Conservation (phyloP, 2,888 invertebrate genomes). For the Melanargia galathea region DNA sequence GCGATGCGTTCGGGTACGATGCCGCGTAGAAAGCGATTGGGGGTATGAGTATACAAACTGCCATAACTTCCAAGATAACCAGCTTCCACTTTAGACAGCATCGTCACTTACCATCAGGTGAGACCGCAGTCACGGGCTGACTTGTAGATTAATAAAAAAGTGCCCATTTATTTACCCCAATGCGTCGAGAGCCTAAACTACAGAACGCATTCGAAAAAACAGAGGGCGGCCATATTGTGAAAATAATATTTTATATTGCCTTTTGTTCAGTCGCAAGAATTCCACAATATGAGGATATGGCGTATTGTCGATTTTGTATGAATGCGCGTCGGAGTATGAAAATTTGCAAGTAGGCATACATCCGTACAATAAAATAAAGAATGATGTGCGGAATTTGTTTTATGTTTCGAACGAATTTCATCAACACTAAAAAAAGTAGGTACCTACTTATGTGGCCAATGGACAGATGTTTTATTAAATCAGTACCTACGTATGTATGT, state of each 20-base stretch:
- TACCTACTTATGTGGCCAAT: no score
- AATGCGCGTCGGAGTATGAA: not conserved
- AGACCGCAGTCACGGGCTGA: no score
- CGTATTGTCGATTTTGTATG: slow-evolving; percentile 3
- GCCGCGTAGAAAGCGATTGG: no score
- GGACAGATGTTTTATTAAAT: no score
- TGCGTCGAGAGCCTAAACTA: slow-evolving; percentile 6
- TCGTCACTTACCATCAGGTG: no score
- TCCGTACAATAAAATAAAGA: not conserved
- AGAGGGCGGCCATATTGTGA: slow-evolving; percentile 15
- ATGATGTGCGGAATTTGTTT: not conserved
- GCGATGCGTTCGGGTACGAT: no score
- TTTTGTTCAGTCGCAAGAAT: slow-evolving; percentile 33
- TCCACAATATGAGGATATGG: slow-evolving; percentile 5
- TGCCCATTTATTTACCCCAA: no score
- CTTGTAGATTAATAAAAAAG: no score
- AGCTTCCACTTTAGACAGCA: no score
- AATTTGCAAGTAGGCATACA: not conserved
- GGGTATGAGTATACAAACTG: no score
- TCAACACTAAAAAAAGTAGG: not conserved
- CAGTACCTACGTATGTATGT: no score
- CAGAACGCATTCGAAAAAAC: slow-evolving; percentile 38
- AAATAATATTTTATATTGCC: slow-evolving; percentile 35
- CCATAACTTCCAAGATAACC: no score
- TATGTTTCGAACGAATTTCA: not conserved